A percentile compares a stretch with the other conserved stretches of the same genome.
phyloP scores from a whole-genome alignment of 2,797 vertebrate species.

The Hyperoplus lanceolatus region DNA sequence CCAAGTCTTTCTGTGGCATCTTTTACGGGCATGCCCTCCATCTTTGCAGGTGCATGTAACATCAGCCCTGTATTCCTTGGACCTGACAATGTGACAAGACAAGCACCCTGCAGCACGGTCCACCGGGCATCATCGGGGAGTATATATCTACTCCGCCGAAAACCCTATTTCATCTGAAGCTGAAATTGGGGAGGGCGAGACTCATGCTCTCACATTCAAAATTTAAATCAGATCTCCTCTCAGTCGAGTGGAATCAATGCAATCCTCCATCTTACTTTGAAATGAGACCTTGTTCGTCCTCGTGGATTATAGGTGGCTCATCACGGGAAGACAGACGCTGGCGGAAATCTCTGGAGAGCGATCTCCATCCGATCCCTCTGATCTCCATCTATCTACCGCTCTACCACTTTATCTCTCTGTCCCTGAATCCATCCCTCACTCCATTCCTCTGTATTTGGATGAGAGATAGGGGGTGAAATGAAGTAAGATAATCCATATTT shows the following conservation, averaged over 20 bases:
- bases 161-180: slow-evolving; percentile 94
- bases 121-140: slow-evolving; percentile 71
- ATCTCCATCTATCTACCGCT: slow-evolving; percentile 55
- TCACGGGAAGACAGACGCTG: slow-evolving; percentile 39
- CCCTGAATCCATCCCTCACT: slow-evolving; percentile 1
- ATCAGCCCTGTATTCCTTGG: slow-evolving; percentile 32
- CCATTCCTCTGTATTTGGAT: slow-evolving; percentile 30
- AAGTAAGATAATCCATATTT: slow-evolving; percentile 67
- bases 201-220: slow-evolving; percentile 85
- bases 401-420: slow-evolving; percentile 35
- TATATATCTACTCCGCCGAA: slow-evolving; percentile 89
- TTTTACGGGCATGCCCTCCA: slow-evolving; percentile 51
- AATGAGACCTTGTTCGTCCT: slow-evolving; percentile 85
- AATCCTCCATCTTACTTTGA: slow-evolving; percentile 94
- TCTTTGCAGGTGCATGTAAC: slow-evolving; percentile 50
- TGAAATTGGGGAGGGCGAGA: slow-evolving; percentile 87
- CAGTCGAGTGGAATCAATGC: slow-evolving; percentile 93
- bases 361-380: slow-evolving; percentile 53
- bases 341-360: slow-evolving; percentile 72
- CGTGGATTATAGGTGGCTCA: slow-evolving; percentile 80
- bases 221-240: slow-evolving; percentile 91
- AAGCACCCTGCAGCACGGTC: slow-evolving; percentile 56
- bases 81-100: slow-evolving; percentile 58
- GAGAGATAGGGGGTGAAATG: slow-evolving; percentile 28
- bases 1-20: slow-evolving; percentile 18